Evolutionary conservation across 1,140 invertebrate genomes (phyloP).

Genomic region (Drosophila setifemur): DNA sequence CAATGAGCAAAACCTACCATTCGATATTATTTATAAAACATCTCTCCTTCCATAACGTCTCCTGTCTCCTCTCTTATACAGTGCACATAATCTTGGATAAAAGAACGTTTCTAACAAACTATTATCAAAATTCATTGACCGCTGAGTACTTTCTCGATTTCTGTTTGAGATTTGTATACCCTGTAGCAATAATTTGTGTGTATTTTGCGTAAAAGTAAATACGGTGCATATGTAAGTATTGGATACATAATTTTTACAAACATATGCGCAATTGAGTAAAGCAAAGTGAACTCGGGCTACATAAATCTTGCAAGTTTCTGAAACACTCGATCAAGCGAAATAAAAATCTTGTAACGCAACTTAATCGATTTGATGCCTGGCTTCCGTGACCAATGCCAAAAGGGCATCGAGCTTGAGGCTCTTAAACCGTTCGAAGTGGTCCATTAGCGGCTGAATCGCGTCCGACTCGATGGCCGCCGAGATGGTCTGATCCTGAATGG

Average conservation of each 20-base stretch:
- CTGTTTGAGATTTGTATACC: conserved; percentile 41
- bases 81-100: conserved; percentile 60
- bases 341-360: conserved; percentile 14
- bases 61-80: conserved; percentile 18
- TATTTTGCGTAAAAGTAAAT: conserved; percentile 36
- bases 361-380: conserved; percentile 79
- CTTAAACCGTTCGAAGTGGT: conserved; percentile 80
- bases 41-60: neutral
- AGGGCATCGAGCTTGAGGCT: conserved; percentile 79
- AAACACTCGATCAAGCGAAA: conserved; percentile 25
- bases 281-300: conserved; percentile 28
- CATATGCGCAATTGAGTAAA: conserved; percentile 40
- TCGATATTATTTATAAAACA: conserved; percentile 55
- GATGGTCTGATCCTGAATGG: conserved; percentile 78
- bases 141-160: conserved; percentile 30
- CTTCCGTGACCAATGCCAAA: conserved; percentile 75
- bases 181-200: conserved; percentile 41
- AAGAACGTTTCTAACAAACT: conserved; percentile 52
- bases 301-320: conserved; percentile 34
- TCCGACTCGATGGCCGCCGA: conserved; percentile 79
- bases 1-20: conserved; percentile 63
- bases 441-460: conserved; percentile 78
- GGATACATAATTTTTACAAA: conserved; percentile 51
- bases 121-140: conserved; percentile 44
- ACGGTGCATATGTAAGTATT: conserved; percentile 45